A percentile compares a stretch with the other conserved stretches of the same genome.
These are phyloP conservation scores for Xenopus borealis DNA, from an alignment of 2,113 vertebrate species.

Conservation along the genomic window DNA sequence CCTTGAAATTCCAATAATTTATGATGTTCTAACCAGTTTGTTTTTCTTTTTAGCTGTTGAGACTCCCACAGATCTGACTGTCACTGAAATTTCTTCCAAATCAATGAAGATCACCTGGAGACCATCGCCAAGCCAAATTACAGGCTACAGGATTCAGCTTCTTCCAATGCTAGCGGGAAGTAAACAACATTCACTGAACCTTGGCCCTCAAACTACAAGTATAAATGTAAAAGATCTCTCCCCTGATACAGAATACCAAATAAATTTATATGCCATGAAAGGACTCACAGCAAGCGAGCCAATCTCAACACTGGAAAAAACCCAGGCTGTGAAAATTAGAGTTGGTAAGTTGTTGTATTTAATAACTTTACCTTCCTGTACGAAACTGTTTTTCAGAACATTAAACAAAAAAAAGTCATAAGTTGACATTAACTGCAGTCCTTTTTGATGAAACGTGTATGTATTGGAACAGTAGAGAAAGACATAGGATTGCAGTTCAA, in stretches of 20 bases:
- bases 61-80: slow-evolving; percentile 79
- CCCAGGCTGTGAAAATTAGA: slow-evolving; percentile 80
- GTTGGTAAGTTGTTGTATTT: slow-evolving; percentile 74
- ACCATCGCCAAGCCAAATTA: slow-evolving; percentile 76
- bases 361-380: slow-evolving; percentile 19
- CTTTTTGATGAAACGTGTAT: not conserved
- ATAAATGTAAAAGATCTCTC: slow-evolving; percentile 80
- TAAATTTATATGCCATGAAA: slow-evolving; percentile 82
- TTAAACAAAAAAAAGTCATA: not conserved
- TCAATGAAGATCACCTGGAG: slow-evolving; percentile 83
- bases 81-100: slow-evolving; percentile 82
- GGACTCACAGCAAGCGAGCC: slow-evolving; percentile 83
- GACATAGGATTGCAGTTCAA: slow-evolving; percentile 11
- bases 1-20: not conserved
- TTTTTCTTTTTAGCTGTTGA: slow-evolving; percentile 74
- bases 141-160: slow-evolving; percentile 85
- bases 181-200: slow-evolving; percentile 76
- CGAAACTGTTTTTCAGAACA: slow-evolving; percentile 9
- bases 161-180: slow-evolving; percentile 80
- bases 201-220: slow-evolving; percentile 71
- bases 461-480: not conserved
- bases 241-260: slow-evolving; percentile 86
- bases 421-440: not conserved
- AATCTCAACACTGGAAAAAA: slow-evolving; percentile 77
- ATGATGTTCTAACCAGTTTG: slow-evolving; percentile 30